phyloP scores from a whole-genome alignment of 2,797 vertebrate genomes.

The Onychomys leucogaster region DNA sequence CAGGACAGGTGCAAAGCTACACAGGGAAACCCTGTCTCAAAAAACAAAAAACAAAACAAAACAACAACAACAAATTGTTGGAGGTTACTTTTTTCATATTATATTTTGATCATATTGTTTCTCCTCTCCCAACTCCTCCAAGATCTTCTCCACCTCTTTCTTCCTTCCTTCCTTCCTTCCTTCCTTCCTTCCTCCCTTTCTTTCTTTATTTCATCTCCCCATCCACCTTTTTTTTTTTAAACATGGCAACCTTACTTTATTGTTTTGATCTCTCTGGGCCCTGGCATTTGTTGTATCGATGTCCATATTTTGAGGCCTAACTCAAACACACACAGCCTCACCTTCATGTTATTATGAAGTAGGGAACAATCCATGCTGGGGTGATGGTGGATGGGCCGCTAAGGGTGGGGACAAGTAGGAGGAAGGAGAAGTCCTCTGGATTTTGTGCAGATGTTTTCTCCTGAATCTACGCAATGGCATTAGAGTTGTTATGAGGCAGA shows the following conservation, averaged over 20 bases:
- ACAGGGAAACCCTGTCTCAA: no score
- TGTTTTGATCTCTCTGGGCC: background rate
- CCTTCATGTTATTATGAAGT: background rate
- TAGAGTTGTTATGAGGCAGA: slow-evolving; percentile 31
- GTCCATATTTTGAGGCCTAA: slow-evolving; percentile 10
- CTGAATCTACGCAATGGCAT: background rate
- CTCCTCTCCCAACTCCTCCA: background rate
- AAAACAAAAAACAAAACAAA: no score
- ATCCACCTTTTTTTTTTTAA: background rate
- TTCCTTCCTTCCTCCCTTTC: no score
- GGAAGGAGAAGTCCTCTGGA: background rate
- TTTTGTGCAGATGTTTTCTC: slow-evolving; percentile 28
- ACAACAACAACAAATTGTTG: no score
- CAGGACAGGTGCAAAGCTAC: no score
- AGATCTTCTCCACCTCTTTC: background rate
- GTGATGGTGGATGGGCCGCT: background rate
- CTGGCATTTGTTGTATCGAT: background rate
- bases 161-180: no score
- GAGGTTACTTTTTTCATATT: background rate
- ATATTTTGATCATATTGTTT: background rate
- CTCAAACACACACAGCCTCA: slow-evolving; percentile 8
- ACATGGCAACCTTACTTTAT: background rate
- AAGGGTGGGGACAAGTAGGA: background rate
- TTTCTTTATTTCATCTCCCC: no score
- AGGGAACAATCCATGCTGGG: background rate